Evolutionary conservation across 2,113 vertebrate species (phyloP).

Genomic region (human (Homo sapiens)): GRCh38 chr7:7877501-7878000

Average conservation of each 20-base stretch:
- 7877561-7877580: slow-evolving; percentile 58
- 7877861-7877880: background rate
- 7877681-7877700: slow-evolving; percentile 1
- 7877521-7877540: slow-evolving; percentile 89
- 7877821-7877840: background rate
- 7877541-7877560: background rate
- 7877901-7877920: background rate
- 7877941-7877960: background rate
- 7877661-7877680: background rate
- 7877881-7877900: background rate
- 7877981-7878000: slow-evolving; percentile 14
- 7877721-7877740: slow-evolving; percentile 2
- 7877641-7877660: background rate
- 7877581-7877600: slow-evolving; percentile 43
- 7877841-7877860: background rate
- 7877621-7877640: background rate
- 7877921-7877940: background rate
- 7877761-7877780: background rate
- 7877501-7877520: slow-evolving; percentile 97
- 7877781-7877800: background rate
- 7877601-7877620: slow-evolving; percentile 12
- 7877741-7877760: background rate
- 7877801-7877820: background rate
- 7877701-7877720: slow-evolving; percentile 32
- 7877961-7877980: background rate